These are phyloP conservation scores for Eremophila alpestris DNA, from an alignment of 2,797 vertebrate genomes.

Conservation along the genomic window DNA sequence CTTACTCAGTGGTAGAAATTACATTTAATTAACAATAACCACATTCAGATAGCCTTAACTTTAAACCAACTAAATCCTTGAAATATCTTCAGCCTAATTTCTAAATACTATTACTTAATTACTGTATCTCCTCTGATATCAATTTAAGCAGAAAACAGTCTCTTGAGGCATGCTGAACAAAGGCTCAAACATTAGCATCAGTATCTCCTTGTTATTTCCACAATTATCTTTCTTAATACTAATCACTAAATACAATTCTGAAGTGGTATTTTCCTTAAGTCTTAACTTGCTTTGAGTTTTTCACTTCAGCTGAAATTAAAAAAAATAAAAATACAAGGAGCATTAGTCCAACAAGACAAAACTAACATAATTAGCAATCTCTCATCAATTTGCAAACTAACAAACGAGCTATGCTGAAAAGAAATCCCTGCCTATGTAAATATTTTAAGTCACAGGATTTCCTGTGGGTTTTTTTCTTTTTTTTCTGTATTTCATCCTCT, in stretches of 20 bases:
- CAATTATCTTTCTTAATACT: background rate
- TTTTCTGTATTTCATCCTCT: background rate
- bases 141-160: background rate
- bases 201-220: background rate
- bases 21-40: background rate
- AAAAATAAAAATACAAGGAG: background rate
- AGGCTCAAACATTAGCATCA: background rate
- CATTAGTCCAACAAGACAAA: background rate
- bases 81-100: background rate
- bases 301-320: background rate
- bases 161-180: background rate
- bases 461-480: background rate
- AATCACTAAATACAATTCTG: background rate
- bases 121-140: background rate
- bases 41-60: background rate
- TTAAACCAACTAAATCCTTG: constrained; percentile 1
- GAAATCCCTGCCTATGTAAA: background rate
- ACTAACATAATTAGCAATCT: background rate
- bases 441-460: background rate
- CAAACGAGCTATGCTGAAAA: background rate
- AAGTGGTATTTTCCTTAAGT: background rate
- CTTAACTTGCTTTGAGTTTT: background rate
- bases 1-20: background rate
- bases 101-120: constrained; percentile 12
- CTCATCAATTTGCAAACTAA: background rate